Conservation (phyloP, 2,113 vertebrate genomes). For the Lutjanus erythropterus region DNA sequence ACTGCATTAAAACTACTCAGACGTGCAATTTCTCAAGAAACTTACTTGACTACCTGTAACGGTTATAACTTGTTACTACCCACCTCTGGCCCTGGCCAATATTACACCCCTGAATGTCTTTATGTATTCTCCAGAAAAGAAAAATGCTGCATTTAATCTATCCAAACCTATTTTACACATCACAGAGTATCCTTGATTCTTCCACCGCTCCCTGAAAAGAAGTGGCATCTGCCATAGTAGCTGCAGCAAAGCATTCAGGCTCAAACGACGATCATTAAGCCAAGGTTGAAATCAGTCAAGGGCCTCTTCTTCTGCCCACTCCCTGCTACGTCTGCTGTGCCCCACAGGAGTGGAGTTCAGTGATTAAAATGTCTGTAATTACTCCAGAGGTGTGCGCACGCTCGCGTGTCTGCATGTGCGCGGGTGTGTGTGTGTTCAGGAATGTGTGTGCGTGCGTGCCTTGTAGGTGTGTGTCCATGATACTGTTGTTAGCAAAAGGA, state of each 20-base stretch:
- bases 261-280: slow-evolving; percentile 73
- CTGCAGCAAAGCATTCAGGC: slow-evolving; percentile 68
- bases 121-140: not conserved
- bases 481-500: slow-evolving; percentile 68
- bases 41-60: too few relatives aligned
- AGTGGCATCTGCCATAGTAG: slow-evolving; percentile 46
- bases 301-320: slow-evolving; percentile 62
- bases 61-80: too few relatives aligned
- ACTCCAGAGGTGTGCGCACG: slow-evolving; percentile 54
- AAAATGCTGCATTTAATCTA: slow-evolving; percentile 1
- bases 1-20: too few relatives aligned
- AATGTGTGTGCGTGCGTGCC: slow-evolving; percentile 6
- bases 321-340: slow-evolving; percentile 56
- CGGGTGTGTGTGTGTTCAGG: slow-evolving; percentile 3
- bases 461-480: slow-evolving; percentile 41
- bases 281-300: slow-evolving; percentile 82
- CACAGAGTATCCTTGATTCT: slow-evolving; percentile 35
- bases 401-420: slow-evolving; percentile 4
- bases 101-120: not conserved
- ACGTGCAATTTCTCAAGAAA: too few relatives aligned
- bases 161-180: slow-evolving; percentile 5
- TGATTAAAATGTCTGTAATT: slow-evolving; percentile 81
- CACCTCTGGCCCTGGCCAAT: not conserved
- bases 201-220: slow-evolving; percentile 26
- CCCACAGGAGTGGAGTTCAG: slow-evolving; percentile 70